Evolutionary conservation across 2,888 invertebrate genomes (phyloP).

Genomic region (Trileptium ribeirensis): DNA sequence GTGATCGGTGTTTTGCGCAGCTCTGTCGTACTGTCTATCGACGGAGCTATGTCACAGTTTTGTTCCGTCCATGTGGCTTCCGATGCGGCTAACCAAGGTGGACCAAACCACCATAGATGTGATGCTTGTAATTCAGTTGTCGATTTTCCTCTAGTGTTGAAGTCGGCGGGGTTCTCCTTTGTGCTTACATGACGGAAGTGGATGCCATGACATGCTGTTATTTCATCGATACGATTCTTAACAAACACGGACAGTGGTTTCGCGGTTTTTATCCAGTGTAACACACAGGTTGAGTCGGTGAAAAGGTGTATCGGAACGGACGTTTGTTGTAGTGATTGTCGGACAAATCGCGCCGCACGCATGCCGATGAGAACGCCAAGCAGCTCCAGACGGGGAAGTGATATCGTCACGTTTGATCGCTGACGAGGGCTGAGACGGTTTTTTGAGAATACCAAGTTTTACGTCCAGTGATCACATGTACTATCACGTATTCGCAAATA

Average conservation of each 20-base stretch:
- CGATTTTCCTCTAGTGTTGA: too few relatives aligned
- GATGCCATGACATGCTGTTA: too few relatives aligned
- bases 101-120: too few relatives aligned
- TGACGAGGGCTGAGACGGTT: background rate
- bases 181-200: too few relatives aligned
- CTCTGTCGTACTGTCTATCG: too few relatives aligned
- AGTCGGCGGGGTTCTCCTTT: too few relatives aligned
- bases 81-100: too few relatives aligned
- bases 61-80: too few relatives aligned
- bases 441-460: background rate
- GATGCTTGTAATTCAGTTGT: too few relatives aligned
- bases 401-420: background rate
- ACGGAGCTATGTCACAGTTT: too few relatives aligned
- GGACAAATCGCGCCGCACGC: background rate
- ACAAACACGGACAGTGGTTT: constrained; percentile 33
- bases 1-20: too few relatives aligned
- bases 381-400: background rate
- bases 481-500: constrained; percentile 27
- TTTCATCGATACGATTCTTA: constrained; percentile 37
- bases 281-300: constrained; percentile 31
- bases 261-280: constrained; percentile 34
- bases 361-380: background rate
- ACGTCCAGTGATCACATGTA: background rate
- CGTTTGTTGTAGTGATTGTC: background rate
- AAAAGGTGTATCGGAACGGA: constrained; percentile 22